Evolutionary conservation across 2,113 vertebrate genomes (phyloP).

Genomic region (Pteronura brasiliensis): DNA sequence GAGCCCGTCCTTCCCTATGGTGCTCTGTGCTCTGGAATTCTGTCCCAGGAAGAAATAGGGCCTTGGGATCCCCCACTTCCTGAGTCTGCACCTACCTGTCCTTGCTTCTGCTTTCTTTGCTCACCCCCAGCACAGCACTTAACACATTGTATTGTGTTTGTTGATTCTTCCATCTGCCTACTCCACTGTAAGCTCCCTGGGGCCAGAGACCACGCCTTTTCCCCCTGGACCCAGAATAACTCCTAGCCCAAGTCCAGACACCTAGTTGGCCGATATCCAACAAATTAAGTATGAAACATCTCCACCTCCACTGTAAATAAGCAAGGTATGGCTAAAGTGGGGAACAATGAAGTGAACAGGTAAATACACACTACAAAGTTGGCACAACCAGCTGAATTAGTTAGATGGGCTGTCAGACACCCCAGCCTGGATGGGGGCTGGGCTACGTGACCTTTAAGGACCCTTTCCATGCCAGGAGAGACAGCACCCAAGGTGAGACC

Average conservation of each 20-base stretch:
- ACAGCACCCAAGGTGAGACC: not conserved
- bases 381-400: not conserved
- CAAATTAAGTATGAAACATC: not conserved
- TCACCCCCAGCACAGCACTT: not conserved
- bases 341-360: not conserved
- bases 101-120: not conserved
- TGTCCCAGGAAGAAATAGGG: not conserved
- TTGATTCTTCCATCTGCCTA: not conserved
- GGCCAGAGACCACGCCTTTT: not conserved
- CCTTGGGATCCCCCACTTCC: not conserved
- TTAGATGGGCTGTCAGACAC: not conserved
- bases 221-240: not conserved
- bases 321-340: not conserved
- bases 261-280: not conserved
- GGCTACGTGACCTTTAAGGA: not conserved
- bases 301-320: not conserved
- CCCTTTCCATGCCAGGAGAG: not conserved
- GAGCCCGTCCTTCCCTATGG: not conserved
- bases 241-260: not conserved
- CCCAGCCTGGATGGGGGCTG: not conserved
- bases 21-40: not conserved
- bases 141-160: not conserved
- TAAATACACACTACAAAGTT: not conserved
- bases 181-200: not conserved
- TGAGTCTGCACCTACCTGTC: not conserved